A percentile compares a stretch with the other conserved stretches of the same genome.
Evolutionary conservation across 2,888 invertebrate genomes (phyloP).

Genomic region (Lycia hirtaria): DNA sequence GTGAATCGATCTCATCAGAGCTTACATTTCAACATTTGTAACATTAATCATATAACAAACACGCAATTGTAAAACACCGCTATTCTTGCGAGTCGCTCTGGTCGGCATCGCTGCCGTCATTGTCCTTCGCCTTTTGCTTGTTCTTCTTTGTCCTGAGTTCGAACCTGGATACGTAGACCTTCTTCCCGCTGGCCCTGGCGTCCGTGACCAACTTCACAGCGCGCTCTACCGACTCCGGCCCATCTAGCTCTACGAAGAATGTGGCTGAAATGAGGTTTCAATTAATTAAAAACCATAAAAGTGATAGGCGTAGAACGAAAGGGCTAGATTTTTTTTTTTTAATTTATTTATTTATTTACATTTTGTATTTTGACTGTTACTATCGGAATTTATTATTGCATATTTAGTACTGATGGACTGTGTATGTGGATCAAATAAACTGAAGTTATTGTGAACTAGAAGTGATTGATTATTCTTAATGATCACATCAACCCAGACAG

Average conservation of each 20-base stretch:
- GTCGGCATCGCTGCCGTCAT: conserved; percentile 45
- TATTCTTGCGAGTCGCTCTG: conserved; percentile 51
- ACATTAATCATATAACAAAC: background rate
- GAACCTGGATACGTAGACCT: conserved; percentile 60
- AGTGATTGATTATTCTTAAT: too few relatives aligned
- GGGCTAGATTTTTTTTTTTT: too few relatives aligned
- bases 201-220: conserved; percentile 57
- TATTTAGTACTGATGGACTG: too few relatives aligned
- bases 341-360: too few relatives aligned
- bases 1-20: too few relatives aligned
- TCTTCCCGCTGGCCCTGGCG: conserved; percentile 63
- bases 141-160: conserved; percentile 50
- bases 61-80: background rate
- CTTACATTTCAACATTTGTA: too few relatives aligned
- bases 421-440: too few relatives aligned
- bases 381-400: too few relatives aligned
- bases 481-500: too few relatives aligned
- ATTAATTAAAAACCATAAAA: background rate
- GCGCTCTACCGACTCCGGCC: conserved; percentile 62
- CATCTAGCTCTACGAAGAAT: conserved; percentile 71
- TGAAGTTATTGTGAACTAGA: too few relatives aligned
- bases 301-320: too few relatives aligned
- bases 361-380: too few relatives aligned
- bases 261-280: conserved; percentile 56
- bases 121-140: conserved; percentile 28